Conservation (phyloP, 2,113 vertebrate genomes). For the Alexandromys fortis region DNA sequence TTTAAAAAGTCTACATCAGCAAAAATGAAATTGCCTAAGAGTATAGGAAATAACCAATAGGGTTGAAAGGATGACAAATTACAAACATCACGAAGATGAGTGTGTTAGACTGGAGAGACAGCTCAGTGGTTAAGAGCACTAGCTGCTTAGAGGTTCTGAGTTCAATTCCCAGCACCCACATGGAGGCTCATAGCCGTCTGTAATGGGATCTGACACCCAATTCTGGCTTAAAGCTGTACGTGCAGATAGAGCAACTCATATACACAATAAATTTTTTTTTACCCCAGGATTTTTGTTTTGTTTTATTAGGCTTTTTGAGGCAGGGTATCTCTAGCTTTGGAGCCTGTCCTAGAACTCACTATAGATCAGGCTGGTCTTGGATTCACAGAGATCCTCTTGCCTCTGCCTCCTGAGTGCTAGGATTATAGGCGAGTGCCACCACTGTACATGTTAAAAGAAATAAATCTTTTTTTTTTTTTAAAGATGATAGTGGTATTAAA, state of each 20-base stretch:
- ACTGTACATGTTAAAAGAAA: no score
- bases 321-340: no score
- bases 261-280: neutral
- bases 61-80: neutral
- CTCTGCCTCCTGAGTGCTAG: no score
- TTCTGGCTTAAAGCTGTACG: neutral
- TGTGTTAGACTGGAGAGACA: neutral
- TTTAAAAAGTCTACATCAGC: neutral
- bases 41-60: neutral
- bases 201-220: neutral
- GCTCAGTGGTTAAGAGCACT: neutral
- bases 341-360: no score
- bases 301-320: no score
- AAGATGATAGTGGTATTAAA: neutral
- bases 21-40: neutral
- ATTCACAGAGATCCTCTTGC: no score
- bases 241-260: neutral
- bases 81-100: neutral
- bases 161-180: neutral
- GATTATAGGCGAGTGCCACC: no score
- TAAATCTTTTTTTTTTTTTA: neutral
- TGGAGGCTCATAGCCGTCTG: neutral
- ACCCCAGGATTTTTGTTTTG: no score
- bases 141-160: neutral
- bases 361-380: no score